Conservation (phyloP, 2,888 invertebrate genomes). For the Horisme vitalbata region DNA sequence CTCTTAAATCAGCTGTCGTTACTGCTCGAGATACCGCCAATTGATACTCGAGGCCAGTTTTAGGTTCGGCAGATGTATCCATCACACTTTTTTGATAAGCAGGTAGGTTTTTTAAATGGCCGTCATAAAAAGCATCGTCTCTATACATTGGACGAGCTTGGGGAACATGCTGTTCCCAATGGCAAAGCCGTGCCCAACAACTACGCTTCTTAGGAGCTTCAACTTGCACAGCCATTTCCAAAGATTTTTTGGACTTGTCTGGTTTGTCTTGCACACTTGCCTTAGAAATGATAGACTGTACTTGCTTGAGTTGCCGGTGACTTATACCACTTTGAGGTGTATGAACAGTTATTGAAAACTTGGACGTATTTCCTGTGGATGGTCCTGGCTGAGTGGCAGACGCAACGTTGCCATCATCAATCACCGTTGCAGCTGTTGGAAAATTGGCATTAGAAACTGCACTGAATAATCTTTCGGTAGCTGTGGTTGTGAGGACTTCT, state of each 20-base stretch:
- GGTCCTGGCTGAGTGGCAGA: slow-evolving; percentile 50
- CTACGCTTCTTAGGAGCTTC: slow-evolving; percentile 41
- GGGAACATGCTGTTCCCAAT: slow-evolving; percentile 64
- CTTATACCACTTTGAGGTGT: slow-evolving; percentile 58
- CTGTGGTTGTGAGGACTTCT: slow-evolving; percentile 41
- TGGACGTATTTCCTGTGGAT: slow-evolving; percentile 53
- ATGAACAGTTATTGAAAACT: slow-evolving; percentile 55
- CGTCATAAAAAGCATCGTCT: slow-evolving; percentile 72
- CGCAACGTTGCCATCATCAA: slow-evolving; percentile 44
- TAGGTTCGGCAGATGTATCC: slow-evolving; percentile 44
- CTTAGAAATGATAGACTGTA: slow-evolving; percentile 62
- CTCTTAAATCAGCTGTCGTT: slow-evolving; percentile 61
- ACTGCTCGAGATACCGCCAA: slow-evolving; percentile 71
- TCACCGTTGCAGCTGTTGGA: slow-evolving; percentile 66
- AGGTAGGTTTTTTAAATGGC: slow-evolving; percentile 60
- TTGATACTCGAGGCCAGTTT: slow-evolving; percentile 73
- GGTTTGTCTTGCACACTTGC: slow-evolving; percentile 46
- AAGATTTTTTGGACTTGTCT: slow-evolving; percentile 43
- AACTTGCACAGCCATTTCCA: slow-evolving; percentile 45
- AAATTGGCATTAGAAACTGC: slow-evolving; percentile 58
- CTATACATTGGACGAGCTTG: slow-evolving; percentile 71
- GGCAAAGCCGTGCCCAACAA: slow-evolving; percentile 57
- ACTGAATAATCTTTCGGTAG: slow-evolving; percentile 44
- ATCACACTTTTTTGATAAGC: slow-evolving; percentile 66
- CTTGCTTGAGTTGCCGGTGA: slow-evolving; percentile 61